Evolutionary conservation across 2,113 vertebrate genomes (phyloP).

Genomic region (Chunga burmeisteri): DNA sequence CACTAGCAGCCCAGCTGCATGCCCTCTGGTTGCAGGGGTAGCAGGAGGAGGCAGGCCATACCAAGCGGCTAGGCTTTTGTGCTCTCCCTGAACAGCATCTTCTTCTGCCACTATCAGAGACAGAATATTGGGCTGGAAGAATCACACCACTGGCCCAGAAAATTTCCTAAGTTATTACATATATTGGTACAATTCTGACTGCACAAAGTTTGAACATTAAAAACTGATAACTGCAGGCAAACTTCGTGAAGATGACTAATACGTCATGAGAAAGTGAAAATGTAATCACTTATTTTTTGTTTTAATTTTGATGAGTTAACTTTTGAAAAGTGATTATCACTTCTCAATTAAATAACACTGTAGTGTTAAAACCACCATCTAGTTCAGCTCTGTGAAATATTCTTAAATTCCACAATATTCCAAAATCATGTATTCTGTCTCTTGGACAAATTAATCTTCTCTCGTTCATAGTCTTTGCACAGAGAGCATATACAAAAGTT

Average conservation of each 20-base stretch:
- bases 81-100: not conserved
- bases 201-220: not conserved
- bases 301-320: not conserved
- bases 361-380: not conserved
- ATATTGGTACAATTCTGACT: not conserved
- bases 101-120: not conserved
- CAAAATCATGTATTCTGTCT: not conserved
- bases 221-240: not conserved
- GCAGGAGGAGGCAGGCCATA: not conserved
- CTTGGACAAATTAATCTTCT: not conserved
- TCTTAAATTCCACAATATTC: not conserved
- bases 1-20: not conserved
- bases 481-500: not conserved
- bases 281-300: not conserved
- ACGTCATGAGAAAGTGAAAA: not conserved
- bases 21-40: not conserved
- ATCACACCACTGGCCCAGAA: not conserved
- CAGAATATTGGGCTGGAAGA: not conserved
- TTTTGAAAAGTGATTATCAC: not conserved
- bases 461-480: not conserved
- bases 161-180: not conserved
- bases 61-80: not conserved
- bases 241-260: not conserved
- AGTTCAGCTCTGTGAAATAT: not conserved
- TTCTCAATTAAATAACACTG: not conserved